Conservation (phyloP, 2,888 invertebrate genomes). For the Hyposoter didymator region DNA sequence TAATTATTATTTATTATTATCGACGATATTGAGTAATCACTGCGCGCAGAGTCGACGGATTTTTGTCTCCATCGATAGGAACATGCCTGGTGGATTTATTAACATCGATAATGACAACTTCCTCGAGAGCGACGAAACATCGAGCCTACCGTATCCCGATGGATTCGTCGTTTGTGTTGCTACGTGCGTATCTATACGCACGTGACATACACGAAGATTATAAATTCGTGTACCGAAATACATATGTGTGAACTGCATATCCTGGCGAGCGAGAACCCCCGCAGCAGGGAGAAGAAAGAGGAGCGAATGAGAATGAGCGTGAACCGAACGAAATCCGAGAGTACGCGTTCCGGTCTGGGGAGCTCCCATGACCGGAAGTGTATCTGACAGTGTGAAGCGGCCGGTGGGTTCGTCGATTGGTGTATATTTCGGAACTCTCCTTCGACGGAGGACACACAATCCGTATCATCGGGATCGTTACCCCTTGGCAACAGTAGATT, state of each 20-base stretch:
- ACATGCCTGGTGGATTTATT: not conserved
- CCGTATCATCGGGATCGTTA: slow-evolving; percentile 9
- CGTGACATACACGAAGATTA: no score
- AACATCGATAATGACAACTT: slow-evolving; percentile 54
- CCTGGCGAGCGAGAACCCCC: slow-evolving; percentile 52
- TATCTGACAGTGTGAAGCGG: slow-evolving; percentile 48
- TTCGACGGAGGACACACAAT: slow-evolving; percentile 20
- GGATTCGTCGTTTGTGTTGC: slow-evolving; percentile 2
- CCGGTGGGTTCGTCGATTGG: slow-evolving; percentile 46
- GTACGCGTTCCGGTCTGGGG: slow-evolving; percentile 65
- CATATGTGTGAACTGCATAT: slow-evolving; percentile 59
- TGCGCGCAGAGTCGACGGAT: no score
- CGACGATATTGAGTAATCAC: slow-evolving; percentile 14
- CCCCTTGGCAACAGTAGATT: slow-evolving; percentile 25
- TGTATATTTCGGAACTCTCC: slow-evolving; percentile 53
- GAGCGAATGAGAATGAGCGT: slow-evolving; percentile 53
- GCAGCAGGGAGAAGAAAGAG: slow-evolving; percentile 40
- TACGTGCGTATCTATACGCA: not conserved
- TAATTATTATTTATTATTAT: no score
- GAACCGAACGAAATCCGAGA: slow-evolving; percentile 59
- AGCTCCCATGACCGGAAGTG: slow-evolving; percentile 61
- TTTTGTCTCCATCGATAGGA: not conserved
- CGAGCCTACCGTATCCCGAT: slow-evolving; percentile 16
- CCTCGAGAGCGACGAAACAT: slow-evolving; percentile 38
- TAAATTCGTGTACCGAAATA: not conserved